Base-by-base conservation (phyloP, 2,113 vertebrate species). In the Pongo abelii region DNA sequence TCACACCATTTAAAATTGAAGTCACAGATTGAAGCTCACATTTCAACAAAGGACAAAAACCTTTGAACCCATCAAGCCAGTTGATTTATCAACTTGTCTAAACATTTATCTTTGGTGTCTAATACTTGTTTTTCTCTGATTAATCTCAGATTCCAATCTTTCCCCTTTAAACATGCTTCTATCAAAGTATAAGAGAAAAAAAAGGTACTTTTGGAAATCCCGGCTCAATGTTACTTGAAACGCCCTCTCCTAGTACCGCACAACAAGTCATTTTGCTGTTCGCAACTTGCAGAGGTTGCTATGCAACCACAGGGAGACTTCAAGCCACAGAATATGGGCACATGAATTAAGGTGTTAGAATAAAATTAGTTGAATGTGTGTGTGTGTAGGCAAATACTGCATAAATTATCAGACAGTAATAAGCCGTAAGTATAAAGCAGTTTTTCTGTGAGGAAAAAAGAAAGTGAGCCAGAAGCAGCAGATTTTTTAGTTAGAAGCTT, bases 281-380 rank as follows among this genome's bases (percentile, higher is more conserved):
- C 84, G 67, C 88, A 89, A 80, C 6, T 84, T 79, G 23, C 69
- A 87, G 40, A 75, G 61, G 97, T 98, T 97, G 94, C 96, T 97
- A 97, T 94, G 98, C 97, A 95, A 97, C 97, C 81, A 61, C 25
- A n/a, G 67, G 1, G 78, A n/a, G 25, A 96, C 93, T 98, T 95
- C 48, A 91, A 97, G 96, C 50, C 81, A 94, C 23, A 93, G 81
- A 94, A 92, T 72, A 89, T n/a, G 77, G 72, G 40, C 46, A 25
- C 22, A 86, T 95, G 93, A 94, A 96, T 91, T 94, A 93, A 84
- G 20, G 88, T 88, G 67, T 94, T 98, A 77, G 74, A 94, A 96
- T 72, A 96, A 97, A 96, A 97, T 92, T 93, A 96, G 91, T 86
- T 85, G 77, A 69, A 91, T 88, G 23, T 95, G 8, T 81, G 17